Conservation (phyloP, 2,888 invertebrate genomes). For the Pachycephus smyrnensis region DNA sequence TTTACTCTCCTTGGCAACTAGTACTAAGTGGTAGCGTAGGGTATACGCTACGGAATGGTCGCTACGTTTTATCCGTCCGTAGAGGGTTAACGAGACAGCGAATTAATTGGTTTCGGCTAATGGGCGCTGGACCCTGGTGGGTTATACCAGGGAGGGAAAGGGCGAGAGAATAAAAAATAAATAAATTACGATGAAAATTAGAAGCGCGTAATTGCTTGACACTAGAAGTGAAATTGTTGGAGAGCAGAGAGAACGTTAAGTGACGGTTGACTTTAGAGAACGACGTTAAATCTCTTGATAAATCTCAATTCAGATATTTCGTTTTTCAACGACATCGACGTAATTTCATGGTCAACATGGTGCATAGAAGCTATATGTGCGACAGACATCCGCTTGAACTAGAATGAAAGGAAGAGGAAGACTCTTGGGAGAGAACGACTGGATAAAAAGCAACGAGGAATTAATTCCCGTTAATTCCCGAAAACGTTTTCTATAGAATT, state of each 20-base stretch:
- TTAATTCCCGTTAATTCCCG: slow-evolving; percentile 56
- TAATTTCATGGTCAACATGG: background rate
- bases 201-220: slow-evolving; percentile 28
- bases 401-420: background rate
- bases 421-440: background rate
- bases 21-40: background rate
- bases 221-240: background rate
- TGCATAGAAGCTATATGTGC: background rate
- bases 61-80: background rate
- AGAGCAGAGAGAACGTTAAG: background rate
- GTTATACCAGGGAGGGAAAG: slow-evolving; percentile 10
- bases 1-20: background rate
- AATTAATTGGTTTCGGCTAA: slow-evolving; percentile 20
- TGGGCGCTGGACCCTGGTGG: slow-evolving; percentile 8
- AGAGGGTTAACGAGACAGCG: slow-evolving; percentile 18
- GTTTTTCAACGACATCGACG: background rate
- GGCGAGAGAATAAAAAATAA: slow-evolving; percentile 40
- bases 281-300: background rate
- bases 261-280: background rate
- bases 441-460: background rate
- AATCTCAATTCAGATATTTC: background rate
- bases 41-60: background rate
- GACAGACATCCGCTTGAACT: background rate
- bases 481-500: slow-evolving; percentile 49
- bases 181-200: slow-evolving; percentile 29